Percentiles rank a stretch among this genome's conserved stretches.
Conservation (phyloP, 1,140 invertebrate species). For the Brachionus rubens region DNA sequence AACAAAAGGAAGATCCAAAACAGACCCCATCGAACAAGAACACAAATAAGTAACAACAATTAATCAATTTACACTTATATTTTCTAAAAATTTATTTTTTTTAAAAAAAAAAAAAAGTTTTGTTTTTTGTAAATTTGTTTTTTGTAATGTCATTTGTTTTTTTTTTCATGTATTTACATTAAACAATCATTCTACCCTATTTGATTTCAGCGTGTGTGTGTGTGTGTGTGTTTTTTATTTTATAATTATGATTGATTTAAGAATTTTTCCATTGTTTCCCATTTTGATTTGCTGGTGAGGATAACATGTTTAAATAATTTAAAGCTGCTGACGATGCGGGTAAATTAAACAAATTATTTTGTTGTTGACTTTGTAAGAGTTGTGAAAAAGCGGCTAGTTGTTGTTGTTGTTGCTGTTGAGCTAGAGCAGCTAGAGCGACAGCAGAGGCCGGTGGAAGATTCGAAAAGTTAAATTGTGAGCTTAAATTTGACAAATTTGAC, state of each 20-base stretch:
- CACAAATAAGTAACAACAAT: too few relatives aligned
- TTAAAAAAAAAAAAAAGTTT: too few relatives aligned
- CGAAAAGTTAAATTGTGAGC: conserved; percentile 16
- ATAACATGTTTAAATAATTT: conserved; percentile 20
- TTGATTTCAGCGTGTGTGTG: too few relatives aligned
- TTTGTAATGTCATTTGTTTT: background rate
- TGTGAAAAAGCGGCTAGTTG: background rate
- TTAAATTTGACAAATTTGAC: background rate
- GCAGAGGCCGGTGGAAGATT: conserved; percentile 10
- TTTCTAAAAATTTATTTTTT: conserved; percentile 12
- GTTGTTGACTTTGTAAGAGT: conserved; percentile 7
- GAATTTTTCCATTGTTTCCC: conserved; percentile 36
- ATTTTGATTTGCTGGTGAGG: background rate
- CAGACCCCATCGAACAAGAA: too few relatives aligned
- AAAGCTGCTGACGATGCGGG: background rate
- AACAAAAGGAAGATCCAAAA: too few relatives aligned
- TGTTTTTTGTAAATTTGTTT: background rate
- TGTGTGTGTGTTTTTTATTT: too few relatives aligned
- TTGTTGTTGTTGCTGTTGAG: conserved; percentile 24
- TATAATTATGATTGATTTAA: background rate
- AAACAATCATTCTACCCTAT: conserved; percentile 7
- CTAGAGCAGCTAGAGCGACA: background rate
- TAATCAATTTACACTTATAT: too few relatives aligned
- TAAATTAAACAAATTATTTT: conserved; percentile 18
- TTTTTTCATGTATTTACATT: conserved; percentile 24